A percentile compares a stretch with the other conserved stretches of the same genome.
Evolutionary conservation across 2,888 invertebrate species (phyloP).

Genomic region (Agapostemon virescens): DNA sequence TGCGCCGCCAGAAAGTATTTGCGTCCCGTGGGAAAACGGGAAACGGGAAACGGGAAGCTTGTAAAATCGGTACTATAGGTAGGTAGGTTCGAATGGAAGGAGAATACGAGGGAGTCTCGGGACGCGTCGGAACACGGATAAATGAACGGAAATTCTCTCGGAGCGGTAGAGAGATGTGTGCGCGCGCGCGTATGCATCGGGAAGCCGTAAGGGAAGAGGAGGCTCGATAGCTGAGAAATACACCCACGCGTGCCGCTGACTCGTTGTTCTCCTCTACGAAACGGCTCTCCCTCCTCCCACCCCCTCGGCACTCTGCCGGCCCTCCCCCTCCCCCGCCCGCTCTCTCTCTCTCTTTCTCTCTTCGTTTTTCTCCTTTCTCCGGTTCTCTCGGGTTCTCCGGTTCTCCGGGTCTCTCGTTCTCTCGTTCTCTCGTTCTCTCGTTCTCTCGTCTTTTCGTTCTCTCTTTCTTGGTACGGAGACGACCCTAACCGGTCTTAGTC

Average conservation of each 20-base stretch:
- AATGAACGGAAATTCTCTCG: conserved; percentile 34
- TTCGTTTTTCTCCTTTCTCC: conserved; percentile 14
- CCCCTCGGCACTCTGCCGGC: too few relatives aligned
- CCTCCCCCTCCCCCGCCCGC: too few relatives aligned
- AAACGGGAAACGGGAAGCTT: background rate
- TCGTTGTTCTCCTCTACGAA: conserved; percentile 57
- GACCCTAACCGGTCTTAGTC: conserved; percentile 68
- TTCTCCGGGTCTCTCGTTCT: conserved; percentile 9
- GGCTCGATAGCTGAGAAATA: conserved; percentile 67
- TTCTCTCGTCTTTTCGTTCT: conserved; percentile 5
- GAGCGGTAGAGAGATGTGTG: conserved; percentile 14
- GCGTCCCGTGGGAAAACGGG: background rate
- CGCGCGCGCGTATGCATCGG: conserved; percentile 28
- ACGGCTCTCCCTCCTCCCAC: conserved; percentile 29
- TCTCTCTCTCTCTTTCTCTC: too few relatives aligned
- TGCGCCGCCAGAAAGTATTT: background rate
- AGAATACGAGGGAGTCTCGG: background rate
- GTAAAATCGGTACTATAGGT: background rate
- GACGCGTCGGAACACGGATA: background rate
- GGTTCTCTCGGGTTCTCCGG: background rate
- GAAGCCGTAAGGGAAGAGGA: conserved; percentile 62
- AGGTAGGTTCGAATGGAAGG: background rate
- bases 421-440: background rate
- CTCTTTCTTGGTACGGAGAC: conserved; percentile 57
- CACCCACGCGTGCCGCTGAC: conserved; percentile 65